Evolutionary conservation across 2,888 invertebrate species (phyloP).

Genomic region (Orthosia cruda): DNA sequence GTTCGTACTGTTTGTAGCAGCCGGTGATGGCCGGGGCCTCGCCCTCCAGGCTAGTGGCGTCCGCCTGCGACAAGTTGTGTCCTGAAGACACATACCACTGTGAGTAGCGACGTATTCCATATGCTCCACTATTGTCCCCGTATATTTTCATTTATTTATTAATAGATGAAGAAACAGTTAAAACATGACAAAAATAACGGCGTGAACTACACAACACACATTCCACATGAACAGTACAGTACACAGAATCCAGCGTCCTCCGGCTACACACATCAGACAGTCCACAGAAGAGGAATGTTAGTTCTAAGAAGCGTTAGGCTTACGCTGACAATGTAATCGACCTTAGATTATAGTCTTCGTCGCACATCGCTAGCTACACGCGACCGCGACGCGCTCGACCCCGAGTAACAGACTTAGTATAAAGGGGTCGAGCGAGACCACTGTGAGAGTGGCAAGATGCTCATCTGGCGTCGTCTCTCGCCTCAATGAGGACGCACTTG

Average conservation of each 20-base stretch:
- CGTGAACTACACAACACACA: constrained; percentile 91
- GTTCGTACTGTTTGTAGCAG: constrained; percentile 96
- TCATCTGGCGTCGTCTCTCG: constrained; percentile 93
- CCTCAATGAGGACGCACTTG: constrained; percentile 96
- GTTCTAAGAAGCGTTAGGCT: constrained; percentile 91
- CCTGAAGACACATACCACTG: constrained; percentile 93
- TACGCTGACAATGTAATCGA: constrained; percentile 91
- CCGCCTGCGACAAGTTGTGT: constrained; percentile 97
- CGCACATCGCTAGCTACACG: constrained; percentile 91
- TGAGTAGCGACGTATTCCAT: constrained; percentile 88
- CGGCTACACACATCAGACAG: constrained; percentile 90
- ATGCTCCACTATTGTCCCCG: constrained; percentile 75
- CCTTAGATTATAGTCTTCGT: constrained; percentile 91
- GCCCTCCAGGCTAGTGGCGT: constrained; percentile 96
- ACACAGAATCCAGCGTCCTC: constrained; percentile 89
- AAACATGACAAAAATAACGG: constrained; percentile 84
- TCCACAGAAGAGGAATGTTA: constrained; percentile 87
- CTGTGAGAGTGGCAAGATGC: constrained; percentile 89
- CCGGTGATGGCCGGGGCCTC: constrained; percentile 95
- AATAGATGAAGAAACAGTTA: constrained; percentile 77
- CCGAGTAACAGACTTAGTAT: constrained; percentile 86
- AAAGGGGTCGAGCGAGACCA: constrained; percentile 89
- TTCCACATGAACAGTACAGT: constrained; percentile 90
- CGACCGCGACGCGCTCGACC: constrained; percentile 90
- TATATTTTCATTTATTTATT: constrained; percentile 73